Evolutionary conservation across 2,113 vertebrate species (phyloP).

Genomic region (Ptyas mucosa): DNA sequence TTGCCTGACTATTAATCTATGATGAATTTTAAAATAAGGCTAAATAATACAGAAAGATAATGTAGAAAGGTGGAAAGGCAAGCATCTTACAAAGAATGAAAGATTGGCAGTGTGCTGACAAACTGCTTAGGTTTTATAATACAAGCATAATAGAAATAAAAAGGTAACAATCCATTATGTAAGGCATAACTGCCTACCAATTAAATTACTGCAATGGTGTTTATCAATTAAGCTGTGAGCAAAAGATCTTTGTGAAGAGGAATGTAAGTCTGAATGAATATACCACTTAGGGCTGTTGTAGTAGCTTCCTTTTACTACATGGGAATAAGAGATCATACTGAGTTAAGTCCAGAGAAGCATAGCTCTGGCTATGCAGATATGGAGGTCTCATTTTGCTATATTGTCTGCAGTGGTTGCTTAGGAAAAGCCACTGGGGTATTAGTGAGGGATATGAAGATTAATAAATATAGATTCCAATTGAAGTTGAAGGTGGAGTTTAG

Average conservation of each 20-base stretch:
- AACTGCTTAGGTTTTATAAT: conserved; percentile 12
- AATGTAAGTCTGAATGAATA: conserved; percentile 25
- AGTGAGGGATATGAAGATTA: not conserved
- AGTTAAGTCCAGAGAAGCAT: not conserved
- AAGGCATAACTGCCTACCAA: conserved; percentile 7
- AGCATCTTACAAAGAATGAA: conserved; percentile 5
- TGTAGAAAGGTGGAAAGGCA: conserved; percentile 6
- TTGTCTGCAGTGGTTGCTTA: not conserved
- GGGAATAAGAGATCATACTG: not conserved
- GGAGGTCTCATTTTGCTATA: not conserved
- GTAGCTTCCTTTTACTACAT: not conserved
- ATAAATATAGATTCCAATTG: not conserved
- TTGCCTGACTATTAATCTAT: not conserved
- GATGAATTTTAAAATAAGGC: not conserved
- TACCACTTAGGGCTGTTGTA: not conserved
- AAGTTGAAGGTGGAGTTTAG: not conserved
- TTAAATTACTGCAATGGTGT: not conserved
- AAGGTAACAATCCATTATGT: conserved; percentile 25
- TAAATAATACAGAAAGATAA: not conserved
- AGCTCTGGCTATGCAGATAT: not conserved
- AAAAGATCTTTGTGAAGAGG: conserved; percentile 20
- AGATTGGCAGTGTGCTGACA: not conserved
- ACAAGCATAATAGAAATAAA: conserved; percentile 10
- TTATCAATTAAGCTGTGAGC: conserved; percentile 15
- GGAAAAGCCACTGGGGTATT: not conserved